Percentiles rank a stretch among this genome's conserved stretches.
These are phyloP conservation scores for Sebastes vulpes DNA, from an alignment of 2,797 vertebrate species.

Conservation along the genomic window DNA sequence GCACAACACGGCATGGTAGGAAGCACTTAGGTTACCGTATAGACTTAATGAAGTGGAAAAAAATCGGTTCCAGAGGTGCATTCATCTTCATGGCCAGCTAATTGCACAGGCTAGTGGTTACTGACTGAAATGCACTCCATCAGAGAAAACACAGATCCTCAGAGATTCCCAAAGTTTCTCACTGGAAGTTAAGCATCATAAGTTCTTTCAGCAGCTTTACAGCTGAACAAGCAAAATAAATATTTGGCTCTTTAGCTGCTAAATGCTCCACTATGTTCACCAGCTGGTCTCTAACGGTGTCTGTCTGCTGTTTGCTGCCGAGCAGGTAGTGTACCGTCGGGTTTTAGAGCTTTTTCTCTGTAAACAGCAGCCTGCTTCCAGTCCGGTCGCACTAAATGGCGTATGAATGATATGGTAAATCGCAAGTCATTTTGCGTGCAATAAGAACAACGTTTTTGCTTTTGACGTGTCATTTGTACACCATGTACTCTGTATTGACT, in stretches of 20 bases:
- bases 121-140: neutral
- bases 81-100: neutral
- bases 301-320: neutral
- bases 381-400: too few species aligned
- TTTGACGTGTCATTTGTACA: too few species aligned
- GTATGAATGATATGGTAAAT: too few species aligned
- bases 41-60: neutral
- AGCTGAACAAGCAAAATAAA: neutral
- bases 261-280: neutral
- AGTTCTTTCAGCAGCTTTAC: neutral
- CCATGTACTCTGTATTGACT: too few species aligned
- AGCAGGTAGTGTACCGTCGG: neutral
- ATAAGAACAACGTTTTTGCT: too few species aligned
- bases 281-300: neutral
- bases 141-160: neutral
- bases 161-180: neutral
- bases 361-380: neutral
- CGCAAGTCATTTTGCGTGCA: fast-evolving
- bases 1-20: neutral
- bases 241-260: neutral
- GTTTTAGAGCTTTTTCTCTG: neutral
- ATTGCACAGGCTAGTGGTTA: neutral
- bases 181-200: neutral
- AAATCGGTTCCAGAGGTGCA: neutral
- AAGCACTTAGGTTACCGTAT: neutral